Evolutionary conservation across 2,888 invertebrate species (phyloP), one percentile per base, ranked within the genome.

Genomic region (Xestoiulus laeticollis): DNA sequence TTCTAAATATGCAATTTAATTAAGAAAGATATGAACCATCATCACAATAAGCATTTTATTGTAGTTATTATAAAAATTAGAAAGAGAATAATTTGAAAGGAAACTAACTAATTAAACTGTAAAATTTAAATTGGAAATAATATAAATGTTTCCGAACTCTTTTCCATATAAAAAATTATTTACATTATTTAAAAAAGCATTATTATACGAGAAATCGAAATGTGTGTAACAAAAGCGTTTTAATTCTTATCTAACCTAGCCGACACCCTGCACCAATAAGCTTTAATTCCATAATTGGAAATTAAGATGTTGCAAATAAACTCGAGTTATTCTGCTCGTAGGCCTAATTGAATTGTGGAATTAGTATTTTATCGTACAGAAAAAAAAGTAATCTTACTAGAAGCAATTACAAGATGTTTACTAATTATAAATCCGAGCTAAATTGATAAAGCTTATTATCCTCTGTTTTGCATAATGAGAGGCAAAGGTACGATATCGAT

Each of bases 321-420:
- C 68, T 6, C 22, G 26, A 68, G 10, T 68, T 68, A 68, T 16
- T 8, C 68, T 26, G 68, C 22, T 6, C 26, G 26, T 68, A 68
- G 68, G 68, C 68, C 68, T 68, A 68, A 68, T 68, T 68, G 68
- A 68, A 68, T 68, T 68, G 68, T 26, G 68, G 26, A 68, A 68
- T 68, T 68, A 68, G 26, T 22, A 12, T 68, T 68, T 68, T 68
- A 68, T 26, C 8, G 12, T 8, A 68, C 68, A 26, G 68, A 68
- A 68, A 68, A 48, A 68, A 68, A 68, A 26, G 68, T n/a, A 68
- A 68, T 68, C 26, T 68, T 68, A 59, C 22, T 68, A 22, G n/a
- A n/a, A 68, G 68, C 68, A 68, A 68, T 68, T 68, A 68, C 68
- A 68, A 68, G 68, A 68, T 68, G 68, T 68, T 68, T 26, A 68